These are phyloP conservation scores for Parasteatoda tepidariorum DNA, from an alignment of 1,140 invertebrate genomes.

Conservation along the genomic window DNA sequence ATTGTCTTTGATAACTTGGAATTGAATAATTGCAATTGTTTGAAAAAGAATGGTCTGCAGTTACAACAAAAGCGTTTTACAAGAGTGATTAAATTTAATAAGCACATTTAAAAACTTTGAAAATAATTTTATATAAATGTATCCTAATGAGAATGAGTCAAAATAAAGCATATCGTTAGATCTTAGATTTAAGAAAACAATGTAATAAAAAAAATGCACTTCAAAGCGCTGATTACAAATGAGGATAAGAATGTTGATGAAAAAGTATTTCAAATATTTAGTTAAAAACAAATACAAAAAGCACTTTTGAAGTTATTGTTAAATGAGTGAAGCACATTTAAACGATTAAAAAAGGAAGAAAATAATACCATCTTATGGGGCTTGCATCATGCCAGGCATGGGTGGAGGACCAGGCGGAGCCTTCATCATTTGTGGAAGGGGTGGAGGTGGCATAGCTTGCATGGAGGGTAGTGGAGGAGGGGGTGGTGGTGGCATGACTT, in stretches of 20 bases:
- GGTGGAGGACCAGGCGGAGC: slow-evolving; percentile 75
- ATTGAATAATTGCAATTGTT: no score
- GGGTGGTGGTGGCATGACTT: slow-evolving; percentile 33
- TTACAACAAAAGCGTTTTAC: no score
- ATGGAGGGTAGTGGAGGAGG: slow-evolving; percentile 66
- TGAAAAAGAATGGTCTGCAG: no score
- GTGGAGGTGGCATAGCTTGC: slow-evolving; percentile 68
- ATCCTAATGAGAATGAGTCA: no score
- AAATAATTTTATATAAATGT: no score
- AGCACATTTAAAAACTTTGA: no score
- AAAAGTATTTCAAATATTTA: background rate
- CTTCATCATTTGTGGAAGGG: slow-evolving; percentile 70
- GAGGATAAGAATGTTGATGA: background rate
- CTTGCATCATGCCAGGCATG: slow-evolving; percentile 72
- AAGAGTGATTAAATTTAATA: no score
- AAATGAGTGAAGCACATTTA: background rate
- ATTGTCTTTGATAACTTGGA: no score
- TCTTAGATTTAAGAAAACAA: no score
- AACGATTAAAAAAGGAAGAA: background rate
- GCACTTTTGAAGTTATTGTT: background rate
- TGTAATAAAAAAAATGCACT: background rate
- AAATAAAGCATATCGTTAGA: no score
- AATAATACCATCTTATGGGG: slow-evolving; percentile 62
- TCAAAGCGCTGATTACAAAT: background rate
- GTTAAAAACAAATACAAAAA: background rate